These are phyloP conservation scores for Pteropus alecto DNA, from an alignment of 2,113 vertebrate genomes.

Conservation along the genomic window DNA sequence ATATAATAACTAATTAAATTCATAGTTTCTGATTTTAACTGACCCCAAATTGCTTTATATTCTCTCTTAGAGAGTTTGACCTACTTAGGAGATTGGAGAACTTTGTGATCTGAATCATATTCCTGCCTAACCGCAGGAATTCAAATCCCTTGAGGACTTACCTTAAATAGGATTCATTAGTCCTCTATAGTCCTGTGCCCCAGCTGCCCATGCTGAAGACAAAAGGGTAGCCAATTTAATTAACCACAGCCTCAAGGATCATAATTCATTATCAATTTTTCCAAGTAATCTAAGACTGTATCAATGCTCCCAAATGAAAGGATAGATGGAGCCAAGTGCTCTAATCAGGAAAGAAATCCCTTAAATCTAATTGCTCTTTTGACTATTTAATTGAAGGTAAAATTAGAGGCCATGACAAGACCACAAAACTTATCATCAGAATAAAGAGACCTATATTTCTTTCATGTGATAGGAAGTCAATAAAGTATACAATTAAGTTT, in stretches of 20 bases:
- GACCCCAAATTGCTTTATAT: slow-evolving; percentile 29
- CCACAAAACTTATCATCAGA: slow-evolving; percentile 39
- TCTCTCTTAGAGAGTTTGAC: slow-evolving; percentile 31
- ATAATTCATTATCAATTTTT: slow-evolving; percentile 78
- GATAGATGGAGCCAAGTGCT: slow-evolving; percentile 61
- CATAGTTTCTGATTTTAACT: slow-evolving; percentile 51
- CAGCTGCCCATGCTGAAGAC: slow-evolving; percentile 68
- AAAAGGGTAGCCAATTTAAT: slow-evolving; percentile 79
- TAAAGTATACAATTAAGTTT: neutral
- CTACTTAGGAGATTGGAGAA: slow-evolving; percentile 59
- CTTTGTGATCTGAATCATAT: slow-evolving; percentile 54
- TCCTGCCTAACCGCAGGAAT: slow-evolving; percentile 65
- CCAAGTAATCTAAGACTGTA: slow-evolving; percentile 64
- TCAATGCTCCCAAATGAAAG: slow-evolving; percentile 52
- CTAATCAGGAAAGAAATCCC: slow-evolving; percentile 53
- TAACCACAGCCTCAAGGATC: slow-evolving; percentile 75
- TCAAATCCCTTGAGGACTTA: slow-evolving; percentile 71
- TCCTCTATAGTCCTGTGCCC: slow-evolving; percentile 54
- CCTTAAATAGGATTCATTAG: slow-evolving; percentile 70
- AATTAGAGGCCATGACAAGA: slow-evolving; percentile 49
- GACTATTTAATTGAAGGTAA: slow-evolving; percentile 70
- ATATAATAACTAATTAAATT: slow-evolving; percentile 19
- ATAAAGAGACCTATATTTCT: slow-evolving; percentile 37
- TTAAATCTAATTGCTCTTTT: slow-evolving; percentile 70
- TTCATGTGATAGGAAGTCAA: slow-evolving; percentile 27